phyloP scores from a whole-genome alignment of 2,797 vertebrate species.

The Myotis findleyi region DNA sequence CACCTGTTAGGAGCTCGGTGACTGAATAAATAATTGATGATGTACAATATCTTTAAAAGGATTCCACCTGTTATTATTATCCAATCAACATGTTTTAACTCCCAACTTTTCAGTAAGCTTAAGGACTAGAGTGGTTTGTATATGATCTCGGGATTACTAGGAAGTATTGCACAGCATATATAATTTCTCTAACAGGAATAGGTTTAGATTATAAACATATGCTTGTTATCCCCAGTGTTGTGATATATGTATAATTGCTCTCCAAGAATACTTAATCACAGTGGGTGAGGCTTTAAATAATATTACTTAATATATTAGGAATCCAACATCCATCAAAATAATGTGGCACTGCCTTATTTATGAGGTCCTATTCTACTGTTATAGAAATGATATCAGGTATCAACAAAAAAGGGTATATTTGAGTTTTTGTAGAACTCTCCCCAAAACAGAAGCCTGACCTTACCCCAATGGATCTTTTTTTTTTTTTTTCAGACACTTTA shows the following conservation, averaged over 20 bases:
- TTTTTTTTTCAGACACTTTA: not conserved
- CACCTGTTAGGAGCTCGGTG: not conserved
- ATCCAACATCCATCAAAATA: conserved; percentile 67
- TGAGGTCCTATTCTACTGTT: not conserved
- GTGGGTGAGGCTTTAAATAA: conserved; percentile 69
- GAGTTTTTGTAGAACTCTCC: not conserved
- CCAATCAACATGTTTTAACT: not conserved
- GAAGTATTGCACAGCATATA: conserved; percentile 4
- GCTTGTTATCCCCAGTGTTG: conserved; percentile 52
- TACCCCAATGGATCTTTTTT: not conserved
- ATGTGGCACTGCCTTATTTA: conserved; percentile 25
- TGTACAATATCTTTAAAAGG: conserved; percentile 22
- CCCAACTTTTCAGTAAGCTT: not conserved
- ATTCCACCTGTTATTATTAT: not conserved
- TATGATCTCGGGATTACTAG: not conserved
- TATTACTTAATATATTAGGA: conserved; percentile 66
- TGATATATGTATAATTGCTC: conserved; percentile 62
- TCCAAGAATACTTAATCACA: conserved; percentile 67
- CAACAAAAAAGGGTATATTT: conserved; percentile 13
- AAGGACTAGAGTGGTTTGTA: not conserved
- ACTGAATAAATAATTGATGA: not conserved
- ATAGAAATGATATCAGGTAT: not conserved
- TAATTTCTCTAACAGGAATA: conserved; percentile 29
- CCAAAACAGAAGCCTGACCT: not conserved
- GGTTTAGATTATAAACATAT: conserved; percentile 46